These are phyloP conservation scores for Nephotettix cincticeps DNA, from an alignment of 1,140 invertebrate genomes.

Conservation along the genomic window DNA sequence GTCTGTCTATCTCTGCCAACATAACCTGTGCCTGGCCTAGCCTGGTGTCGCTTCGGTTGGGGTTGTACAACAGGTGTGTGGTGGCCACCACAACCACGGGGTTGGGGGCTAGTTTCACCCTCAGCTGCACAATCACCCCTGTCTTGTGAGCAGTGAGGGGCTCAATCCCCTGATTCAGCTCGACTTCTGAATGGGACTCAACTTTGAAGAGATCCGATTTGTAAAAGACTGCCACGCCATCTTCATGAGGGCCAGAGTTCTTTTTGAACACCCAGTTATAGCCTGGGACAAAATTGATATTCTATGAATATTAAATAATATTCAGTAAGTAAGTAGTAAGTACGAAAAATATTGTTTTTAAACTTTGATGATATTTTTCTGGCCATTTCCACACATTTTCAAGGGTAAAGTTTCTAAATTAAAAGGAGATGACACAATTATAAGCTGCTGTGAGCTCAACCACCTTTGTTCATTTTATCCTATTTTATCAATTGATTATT, in stretches of 20 bases:
- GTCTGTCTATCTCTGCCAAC: slow-evolving; percentile 77
- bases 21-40: slow-evolving; percentile 81
- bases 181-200: slow-evolving; percentile 58
- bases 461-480: too few species aligned
- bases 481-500: too few species aligned
- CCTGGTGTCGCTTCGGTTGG: slow-evolving; percentile 80
- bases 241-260: slow-evolving; percentile 55
- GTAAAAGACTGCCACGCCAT: slow-evolving; percentile 86
- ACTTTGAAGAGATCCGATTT: slow-evolving; percentile 62
- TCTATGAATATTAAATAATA: background rate
- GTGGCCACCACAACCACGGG: slow-evolving; percentile 76
- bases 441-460: background rate
- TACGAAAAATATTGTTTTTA: background rate
- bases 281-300: slow-evolving; percentile 44
- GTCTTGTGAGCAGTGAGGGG: slow-evolving; percentile 86
- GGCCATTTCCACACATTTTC: background rate
- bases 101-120: slow-evolving; percentile 49
- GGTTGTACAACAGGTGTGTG: slow-evolving; percentile 94
- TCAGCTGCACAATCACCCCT: slow-evolving; percentile 75
- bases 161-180: slow-evolving; percentile 50
- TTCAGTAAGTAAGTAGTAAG: background rate
- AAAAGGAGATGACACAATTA: background rate
- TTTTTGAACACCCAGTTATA: slow-evolving; percentile 49
- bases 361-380: background rate
- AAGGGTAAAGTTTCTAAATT: background rate